phyloP scores from a whole-genome alignment of 2,797 vertebrate species.

The Sciurus vulgaris region DNA sequence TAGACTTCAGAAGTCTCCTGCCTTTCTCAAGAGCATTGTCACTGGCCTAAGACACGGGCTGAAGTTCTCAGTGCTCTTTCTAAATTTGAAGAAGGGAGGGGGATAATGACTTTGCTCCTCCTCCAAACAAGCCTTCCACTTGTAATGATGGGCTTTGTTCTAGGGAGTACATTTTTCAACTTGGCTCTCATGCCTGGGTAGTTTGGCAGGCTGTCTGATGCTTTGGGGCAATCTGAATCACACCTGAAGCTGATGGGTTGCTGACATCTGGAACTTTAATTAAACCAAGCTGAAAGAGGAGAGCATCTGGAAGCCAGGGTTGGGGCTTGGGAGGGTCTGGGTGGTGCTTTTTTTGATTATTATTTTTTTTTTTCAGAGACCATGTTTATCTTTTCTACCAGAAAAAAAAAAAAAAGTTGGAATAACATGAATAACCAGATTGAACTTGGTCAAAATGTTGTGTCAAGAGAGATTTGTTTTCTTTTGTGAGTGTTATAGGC shows the following conservation, averaged over 20 bases:
- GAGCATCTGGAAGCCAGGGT: constrained; percentile 86
- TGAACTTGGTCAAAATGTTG: constrained; percentile 86
- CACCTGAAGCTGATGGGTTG: constrained; percentile 66
- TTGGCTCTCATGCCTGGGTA: neutral
- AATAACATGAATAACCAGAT: constrained; percentile 87
- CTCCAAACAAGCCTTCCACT: constrained; percentile 36
- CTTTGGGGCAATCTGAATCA: constrained; percentile 73
- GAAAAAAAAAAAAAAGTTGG: constrained; percentile 77
- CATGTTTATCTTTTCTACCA: constrained; percentile 86
- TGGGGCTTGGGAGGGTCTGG: constrained; percentile 72
- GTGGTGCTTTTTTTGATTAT: constrained; percentile 77
- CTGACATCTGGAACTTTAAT: constrained; percentile 72
- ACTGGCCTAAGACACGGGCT: neutral
- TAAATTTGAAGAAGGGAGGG: constrained; percentile 24
- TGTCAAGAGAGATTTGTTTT: constrained; percentile 85
- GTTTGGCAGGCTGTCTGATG: constrained; percentile 68
- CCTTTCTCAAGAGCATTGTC: neutral
- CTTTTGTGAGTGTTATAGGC: constrained; percentile 83
- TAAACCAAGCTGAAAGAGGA: constrained; percentile 73
- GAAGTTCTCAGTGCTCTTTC: constrained; percentile 19
- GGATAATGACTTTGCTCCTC: constrained; percentile 15
- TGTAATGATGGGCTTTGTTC: constrained; percentile 60
- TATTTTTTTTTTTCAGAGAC: constrained; percentile 64
- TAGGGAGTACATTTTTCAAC: constrained; percentile 61
- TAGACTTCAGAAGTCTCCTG: neutral